A percentile compares a stretch with the other conserved stretches of the same genome.
Conservation (phyloP, 1,140 invertebrate species). For the Drosophila guanche region DNA sequence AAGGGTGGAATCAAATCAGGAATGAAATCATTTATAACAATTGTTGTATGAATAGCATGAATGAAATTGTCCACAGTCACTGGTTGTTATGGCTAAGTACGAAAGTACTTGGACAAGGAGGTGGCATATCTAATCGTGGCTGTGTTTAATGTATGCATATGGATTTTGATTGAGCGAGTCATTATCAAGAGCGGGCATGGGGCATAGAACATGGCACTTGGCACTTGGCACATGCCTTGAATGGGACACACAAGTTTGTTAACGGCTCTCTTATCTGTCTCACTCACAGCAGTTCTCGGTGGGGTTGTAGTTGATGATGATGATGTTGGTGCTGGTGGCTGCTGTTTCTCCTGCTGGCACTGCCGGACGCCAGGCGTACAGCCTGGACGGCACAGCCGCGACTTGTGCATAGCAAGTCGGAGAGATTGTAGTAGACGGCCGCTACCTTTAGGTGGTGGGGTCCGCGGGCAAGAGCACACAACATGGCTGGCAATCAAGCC, state of each 20-base stretch:
- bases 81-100: constrained; percentile 22
- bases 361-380: constrained; percentile 15
- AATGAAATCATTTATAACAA: constrained; percentile 30
- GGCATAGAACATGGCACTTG: constrained; percentile 10
- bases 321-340: constrained; percentile 5
- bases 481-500: constrained; percentile 32
- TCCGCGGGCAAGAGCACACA: constrained; percentile 45
- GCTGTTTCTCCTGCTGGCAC: neutral
- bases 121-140: constrained; percentile 42
- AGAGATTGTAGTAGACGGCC: constrained; percentile 24
- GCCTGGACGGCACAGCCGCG: constrained; percentile 12
- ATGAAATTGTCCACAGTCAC: constrained; percentile 23
- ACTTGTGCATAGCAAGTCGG: constrained; percentile 28
- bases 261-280: constrained; percentile 51
- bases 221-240: constrained; percentile 2
- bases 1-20: constrained; percentile 9
- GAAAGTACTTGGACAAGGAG: constrained; percentile 22
- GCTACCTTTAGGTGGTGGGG: constrained; percentile 34
- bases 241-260: constrained; percentile 13
- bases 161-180: constrained; percentile 41
- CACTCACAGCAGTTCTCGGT: constrained; percentile 66
- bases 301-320: constrained; percentile 11
- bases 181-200: neutral
- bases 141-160: constrained; percentile 46
- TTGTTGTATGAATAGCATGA: constrained; percentile 24